These are phyloP conservation scores for Catamblyrhynchus diadema DNA, from an alignment of 2,797 vertebrate genomes.

Conservation along the genomic window DNA sequence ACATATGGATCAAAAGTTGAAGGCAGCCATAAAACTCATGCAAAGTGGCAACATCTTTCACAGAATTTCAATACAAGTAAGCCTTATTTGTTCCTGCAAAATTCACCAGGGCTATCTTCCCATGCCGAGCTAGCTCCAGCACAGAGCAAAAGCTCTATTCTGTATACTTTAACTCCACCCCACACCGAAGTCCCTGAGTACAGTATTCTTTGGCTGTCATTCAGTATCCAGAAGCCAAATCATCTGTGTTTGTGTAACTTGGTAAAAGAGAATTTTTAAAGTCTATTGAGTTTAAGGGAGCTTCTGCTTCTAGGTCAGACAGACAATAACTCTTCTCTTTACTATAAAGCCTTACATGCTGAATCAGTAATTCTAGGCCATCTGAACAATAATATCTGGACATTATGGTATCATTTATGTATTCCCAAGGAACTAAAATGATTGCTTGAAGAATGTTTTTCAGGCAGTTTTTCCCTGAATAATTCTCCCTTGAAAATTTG, in stretches of 20 bases:
- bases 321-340: conserved; percentile 32
- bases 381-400: conserved; percentile 14
- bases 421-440: conserved; percentile 29
- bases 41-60: not conserved
- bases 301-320: conserved; percentile 46
- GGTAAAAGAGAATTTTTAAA: conserved; percentile 26
- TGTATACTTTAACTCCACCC: not conserved
- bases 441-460: conserved; percentile 13
- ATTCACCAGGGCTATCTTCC: not conserved
- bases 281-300: not conserved
- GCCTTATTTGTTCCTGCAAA: not conserved
- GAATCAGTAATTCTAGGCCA: conserved; percentile 14
- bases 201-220: conserved; percentile 24
- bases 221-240: conserved; percentile 42
- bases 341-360: not conserved
- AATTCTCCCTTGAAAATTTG: conserved; percentile 23
- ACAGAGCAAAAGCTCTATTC: not conserved
- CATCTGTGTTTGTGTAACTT: conserved; percentile 52
- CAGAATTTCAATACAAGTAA: not conserved
- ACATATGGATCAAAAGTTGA: not conserved
- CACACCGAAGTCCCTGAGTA: not conserved
- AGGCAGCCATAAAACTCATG: not conserved
- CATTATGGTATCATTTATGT: not conserved
- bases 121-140: not conserved
- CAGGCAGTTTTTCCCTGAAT: not conserved